Evolutionary conservation across 2,797 vertebrate genomes (phyloP).

Genomic region (Rhinogobio ventralis): DNA sequence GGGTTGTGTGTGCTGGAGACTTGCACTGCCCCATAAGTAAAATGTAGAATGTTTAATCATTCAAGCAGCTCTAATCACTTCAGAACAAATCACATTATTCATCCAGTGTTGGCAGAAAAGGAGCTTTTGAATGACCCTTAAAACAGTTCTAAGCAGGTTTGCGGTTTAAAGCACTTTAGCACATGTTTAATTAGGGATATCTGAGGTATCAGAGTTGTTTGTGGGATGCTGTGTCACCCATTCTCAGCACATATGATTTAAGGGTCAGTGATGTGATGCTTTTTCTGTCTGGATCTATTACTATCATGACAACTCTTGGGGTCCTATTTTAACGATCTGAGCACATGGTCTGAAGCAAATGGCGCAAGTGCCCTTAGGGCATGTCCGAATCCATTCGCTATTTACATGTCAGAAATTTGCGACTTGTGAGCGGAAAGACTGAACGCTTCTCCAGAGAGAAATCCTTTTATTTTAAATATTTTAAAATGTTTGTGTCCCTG

Average conservation of each 20-base stretch:
- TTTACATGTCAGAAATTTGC: too few species aligned
- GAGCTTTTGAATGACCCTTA: conserved; percentile 55
- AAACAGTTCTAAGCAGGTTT: conserved; percentile 44
- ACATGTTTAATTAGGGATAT: conserved; percentile 5
- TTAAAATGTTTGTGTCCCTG: too few species aligned
- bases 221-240: neutral
- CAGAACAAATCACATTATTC: conserved; percentile 54
- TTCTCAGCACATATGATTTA: neutral
- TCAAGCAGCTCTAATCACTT: conserved; percentile 51
- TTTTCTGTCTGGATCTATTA: neutral
- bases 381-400: too few species aligned
- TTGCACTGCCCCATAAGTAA: neutral
- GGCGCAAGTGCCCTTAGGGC: too few species aligned
- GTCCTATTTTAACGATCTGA: too few species aligned
- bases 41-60: conserved; percentile 33
- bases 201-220: conserved; percentile 1
- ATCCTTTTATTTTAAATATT: too few species aligned
- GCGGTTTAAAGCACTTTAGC: conserved; percentile 22
- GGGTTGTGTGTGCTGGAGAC: neutral
- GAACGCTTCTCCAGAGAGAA: too few species aligned
- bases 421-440: too few species aligned
- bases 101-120: conserved; percentile 50
- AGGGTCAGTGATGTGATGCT: neutral
- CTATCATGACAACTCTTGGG: neutral
- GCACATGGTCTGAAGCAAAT: too few species aligned